These are phyloP conservation scores for Macrotus californicus DNA, from an alignment of 2,113 vertebrate species.

Conservation along the genomic window DNA sequence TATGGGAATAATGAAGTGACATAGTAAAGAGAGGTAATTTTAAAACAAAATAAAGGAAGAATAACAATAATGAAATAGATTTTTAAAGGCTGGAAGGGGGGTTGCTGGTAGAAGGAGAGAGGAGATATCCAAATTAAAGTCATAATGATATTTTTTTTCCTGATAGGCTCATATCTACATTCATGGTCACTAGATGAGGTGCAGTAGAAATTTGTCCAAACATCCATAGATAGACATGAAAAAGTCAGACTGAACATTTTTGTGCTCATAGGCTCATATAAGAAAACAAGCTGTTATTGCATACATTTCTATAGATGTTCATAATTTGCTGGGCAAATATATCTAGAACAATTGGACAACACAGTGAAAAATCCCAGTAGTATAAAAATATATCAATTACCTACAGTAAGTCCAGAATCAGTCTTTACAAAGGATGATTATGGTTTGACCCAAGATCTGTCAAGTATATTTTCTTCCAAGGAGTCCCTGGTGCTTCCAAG, in stretches of 20 bases:
- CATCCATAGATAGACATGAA: constrained; percentile 23
- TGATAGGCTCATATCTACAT: neutral
- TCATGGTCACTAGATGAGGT: constrained; percentile 1
- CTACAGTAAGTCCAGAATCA: constrained; percentile 69
- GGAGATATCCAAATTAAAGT: neutral
- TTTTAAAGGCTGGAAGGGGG: neutral
- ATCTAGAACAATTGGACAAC: constrained; percentile 72
- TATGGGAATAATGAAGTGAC: neutral
- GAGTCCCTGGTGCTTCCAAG: constrained; percentile 71
- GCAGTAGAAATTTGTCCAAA: constrained; percentile 31
- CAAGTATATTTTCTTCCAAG: constrained; percentile 77
- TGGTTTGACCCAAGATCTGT: constrained; percentile 77
- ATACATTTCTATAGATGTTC: constrained; percentile 61
- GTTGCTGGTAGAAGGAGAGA: neutral
- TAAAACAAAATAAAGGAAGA: neutral
- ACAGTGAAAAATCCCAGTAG: constrained; percentile 71
- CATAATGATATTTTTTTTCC: neutral
- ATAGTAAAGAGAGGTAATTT: neutral
- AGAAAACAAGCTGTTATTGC: constrained; percentile 69
- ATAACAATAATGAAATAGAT: neutral
- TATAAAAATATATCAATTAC: constrained; percentile 73
- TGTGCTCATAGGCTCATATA: constrained; percentile 46
- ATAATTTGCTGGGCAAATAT: constrained; percentile 72
- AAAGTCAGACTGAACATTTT: constrained; percentile 24
- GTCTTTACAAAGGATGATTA: constrained; percentile 71